phyloP scores from a whole-genome alignment of 92 coral and sea anemone genomes.

The Ricordea florida region DNA sequence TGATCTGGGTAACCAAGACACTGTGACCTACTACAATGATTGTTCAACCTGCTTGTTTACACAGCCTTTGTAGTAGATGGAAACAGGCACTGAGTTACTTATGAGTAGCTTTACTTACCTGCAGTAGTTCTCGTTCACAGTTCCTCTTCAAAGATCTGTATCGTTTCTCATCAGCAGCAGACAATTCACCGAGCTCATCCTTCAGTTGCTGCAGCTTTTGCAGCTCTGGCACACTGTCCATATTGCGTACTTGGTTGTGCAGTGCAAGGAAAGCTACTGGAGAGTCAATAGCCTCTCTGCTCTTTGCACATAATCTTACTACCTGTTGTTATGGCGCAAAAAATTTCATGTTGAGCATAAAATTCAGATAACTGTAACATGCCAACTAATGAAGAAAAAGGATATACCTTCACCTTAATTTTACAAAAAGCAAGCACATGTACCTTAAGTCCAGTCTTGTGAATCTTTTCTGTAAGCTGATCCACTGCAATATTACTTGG shows the following conservation, averaged over 20 bases:
- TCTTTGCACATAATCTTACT: slow-evolving; percentile 98
- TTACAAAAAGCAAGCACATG: background rate
- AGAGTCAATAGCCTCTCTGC: slow-evolving; percentile 98
- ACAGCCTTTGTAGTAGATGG: no score
- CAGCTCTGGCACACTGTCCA: slow-evolving; percentile 99
- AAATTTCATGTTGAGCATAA: background rate
- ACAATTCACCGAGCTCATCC: slow-evolving; percentile 98
- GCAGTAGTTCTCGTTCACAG: slow-evolving; percentile 96
- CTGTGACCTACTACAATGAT: no score
- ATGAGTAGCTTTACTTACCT: slow-evolving; percentile 63
- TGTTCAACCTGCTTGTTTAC: no score
- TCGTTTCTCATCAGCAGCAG: slow-evolving; percentile 98
- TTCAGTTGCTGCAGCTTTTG: slow-evolving; percentile 98
- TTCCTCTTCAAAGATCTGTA: slow-evolving; percentile 97
- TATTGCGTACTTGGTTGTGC: slow-evolving; percentile 98
- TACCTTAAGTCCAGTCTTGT: slow-evolving; percentile 98
- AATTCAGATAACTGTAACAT: no score
- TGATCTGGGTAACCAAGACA: no score
- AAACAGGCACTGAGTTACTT: no score
- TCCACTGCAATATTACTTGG: slow-evolving; percentile 99
- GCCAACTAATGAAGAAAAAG: background rate
- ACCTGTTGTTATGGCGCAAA: slow-evolving; percentile 44
- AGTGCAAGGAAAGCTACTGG: slow-evolving; percentile 98
- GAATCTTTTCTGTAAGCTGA: slow-evolving; percentile 98
- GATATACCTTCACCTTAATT: background rate